Evolutionary conservation across 23 tunicate species (phyloP).

Genomic region (Oikopleura dioica): DNA sequence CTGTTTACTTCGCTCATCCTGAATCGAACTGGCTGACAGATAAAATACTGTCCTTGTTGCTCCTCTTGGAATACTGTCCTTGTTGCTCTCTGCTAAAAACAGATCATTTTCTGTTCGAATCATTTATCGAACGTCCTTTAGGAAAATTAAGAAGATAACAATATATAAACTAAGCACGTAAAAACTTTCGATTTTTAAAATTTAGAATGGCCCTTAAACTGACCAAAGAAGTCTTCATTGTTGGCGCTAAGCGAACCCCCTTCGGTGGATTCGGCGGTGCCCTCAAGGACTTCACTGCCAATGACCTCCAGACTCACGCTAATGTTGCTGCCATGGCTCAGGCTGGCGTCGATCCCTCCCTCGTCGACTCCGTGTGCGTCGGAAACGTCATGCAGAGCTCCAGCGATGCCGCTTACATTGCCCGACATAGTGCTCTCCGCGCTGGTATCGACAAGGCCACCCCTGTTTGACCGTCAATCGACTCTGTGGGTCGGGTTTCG

Average conservation of each 20-base stretch:
- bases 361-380: slow-evolving; percentile 68
- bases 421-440: slow-evolving; percentile 66
- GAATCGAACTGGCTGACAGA: not conserved
- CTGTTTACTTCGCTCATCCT: not conserved
- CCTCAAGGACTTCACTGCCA: slow-evolving; percentile 49
- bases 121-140: not conserved
- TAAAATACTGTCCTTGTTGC: not conserved
- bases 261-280: slow-evolving; percentile 91
- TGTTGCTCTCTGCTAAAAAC: slow-evolving; percentile 4
- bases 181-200: not conserved
- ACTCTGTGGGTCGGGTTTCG: slow-evolving; percentile 94
- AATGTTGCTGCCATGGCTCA: slow-evolving; percentile 72
- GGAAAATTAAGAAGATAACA: not conserved
- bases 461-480: slow-evolving; percentile 87
- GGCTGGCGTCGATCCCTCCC: slow-evolving; percentile 45
- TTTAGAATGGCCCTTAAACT: slow-evolving; percentile 7
- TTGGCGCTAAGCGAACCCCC: slow-evolving; percentile 84
- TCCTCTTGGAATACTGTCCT: slow-evolving; percentile 7
- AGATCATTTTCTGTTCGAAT: not conserved
- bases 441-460: slow-evolving; percentile 36
- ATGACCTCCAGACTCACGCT: slow-evolving; percentile 65
- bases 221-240: slow-evolving; percentile 56
- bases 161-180: not conserved
- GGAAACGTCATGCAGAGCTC: slow-evolving; percentile 99
- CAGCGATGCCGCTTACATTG: slow-evolving; percentile 85